Evolutionary conservation across 2,888 invertebrate genomes (phyloP), one percentile per base, ranked within the genome.

Genomic region (Thumatha senex): DNA sequence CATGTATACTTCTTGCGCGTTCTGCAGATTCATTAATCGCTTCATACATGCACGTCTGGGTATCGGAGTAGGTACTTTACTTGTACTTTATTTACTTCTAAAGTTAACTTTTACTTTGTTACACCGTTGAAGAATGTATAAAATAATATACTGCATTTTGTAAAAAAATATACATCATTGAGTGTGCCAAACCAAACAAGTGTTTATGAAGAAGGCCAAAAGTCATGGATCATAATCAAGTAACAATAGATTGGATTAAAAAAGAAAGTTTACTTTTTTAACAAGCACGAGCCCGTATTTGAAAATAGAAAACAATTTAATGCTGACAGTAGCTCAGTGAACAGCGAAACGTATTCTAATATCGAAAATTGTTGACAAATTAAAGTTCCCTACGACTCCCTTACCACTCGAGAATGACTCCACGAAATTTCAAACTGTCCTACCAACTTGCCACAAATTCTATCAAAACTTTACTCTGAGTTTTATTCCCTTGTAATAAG

Each of bases 341-440:
- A 80, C 88, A 85, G 82, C 81, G 84, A 85, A 89, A 89, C 87
- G 85, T 89, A 91, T 90, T 90, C 90, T 90, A 89, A 91, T 91
- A 90, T 90, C 86, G 88, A 86, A 90, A 90, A 91, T 90, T 91
- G 90, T 91, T 90, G 90, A 90, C 91, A 90, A 90, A 91, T 90
- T 89, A 24, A 91, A 90, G 86, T 88, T 88, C 90, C 90, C 89
- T 82, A 76, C 75, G 82, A 86, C 87, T 84, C 90, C 89, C 87
- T 87, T 85, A 86, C 88, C 89, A 89, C 90, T 89, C 86, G 86
- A 89, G 83, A 83, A 80, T 71, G 80, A 80, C 82, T 82, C 78
- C 80, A 80, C 80, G 79, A 87, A 88, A 88, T 86, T 86, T 85
- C 83, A 67, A 69, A 82, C 80, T 79, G 74, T 71, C 61, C 58